These are phyloP conservation scores for Caenorhabditis japonica DNA, from an alignment of 2,888 invertebrate species.

Conservation along the genomic window DNA sequence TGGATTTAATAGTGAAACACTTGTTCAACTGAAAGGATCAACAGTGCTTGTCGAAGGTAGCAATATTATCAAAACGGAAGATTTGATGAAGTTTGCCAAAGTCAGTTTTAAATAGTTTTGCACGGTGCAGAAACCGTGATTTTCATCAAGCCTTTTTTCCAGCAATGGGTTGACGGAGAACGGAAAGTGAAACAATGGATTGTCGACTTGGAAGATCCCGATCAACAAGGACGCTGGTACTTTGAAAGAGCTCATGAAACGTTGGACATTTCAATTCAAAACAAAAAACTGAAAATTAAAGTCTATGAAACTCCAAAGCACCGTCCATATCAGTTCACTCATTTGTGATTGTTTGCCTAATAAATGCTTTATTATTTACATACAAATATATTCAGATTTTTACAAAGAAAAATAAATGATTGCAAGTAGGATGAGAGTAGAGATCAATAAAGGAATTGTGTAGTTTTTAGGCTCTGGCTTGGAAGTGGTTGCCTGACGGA, in stretches of 20 bases:
- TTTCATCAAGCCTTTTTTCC: not conserved
- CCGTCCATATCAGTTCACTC: constrained; percentile 12
- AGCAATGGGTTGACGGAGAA: constrained; percentile 28
- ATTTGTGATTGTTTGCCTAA: constrained; percentile 5
- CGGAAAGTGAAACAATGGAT: constrained; percentile 25
- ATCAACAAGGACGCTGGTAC: constrained; percentile 11
- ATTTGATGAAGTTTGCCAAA: constrained; percentile 21
- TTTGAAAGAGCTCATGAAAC: constrained; percentile 26
- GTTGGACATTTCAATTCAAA: constrained; percentile 9
- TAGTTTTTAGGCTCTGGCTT: constrained; percentile 43
- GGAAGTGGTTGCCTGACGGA: constrained; percentile 47
- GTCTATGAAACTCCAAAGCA: constrained; percentile 23
- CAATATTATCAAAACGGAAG: constrained; percentile 10
- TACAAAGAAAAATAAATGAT: constrained; percentile 35
- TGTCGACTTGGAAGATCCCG: constrained; percentile 21
- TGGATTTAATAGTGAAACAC: constrained; percentile 10
- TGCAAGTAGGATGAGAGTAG: constrained; percentile 26
- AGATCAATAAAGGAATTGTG: constrained; percentile 32
- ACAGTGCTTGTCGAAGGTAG: constrained; percentile 29
- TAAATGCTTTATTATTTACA: constrained; percentile 10
- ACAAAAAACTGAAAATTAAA: not conserved
- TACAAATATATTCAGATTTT: not conserved
- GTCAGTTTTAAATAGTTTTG: not conserved
- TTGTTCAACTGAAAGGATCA: constrained; percentile 14
- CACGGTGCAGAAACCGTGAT: not conserved